Conservation (phyloP, 2,888 invertebrate species). For the Mesorhabditis belari region DNA sequence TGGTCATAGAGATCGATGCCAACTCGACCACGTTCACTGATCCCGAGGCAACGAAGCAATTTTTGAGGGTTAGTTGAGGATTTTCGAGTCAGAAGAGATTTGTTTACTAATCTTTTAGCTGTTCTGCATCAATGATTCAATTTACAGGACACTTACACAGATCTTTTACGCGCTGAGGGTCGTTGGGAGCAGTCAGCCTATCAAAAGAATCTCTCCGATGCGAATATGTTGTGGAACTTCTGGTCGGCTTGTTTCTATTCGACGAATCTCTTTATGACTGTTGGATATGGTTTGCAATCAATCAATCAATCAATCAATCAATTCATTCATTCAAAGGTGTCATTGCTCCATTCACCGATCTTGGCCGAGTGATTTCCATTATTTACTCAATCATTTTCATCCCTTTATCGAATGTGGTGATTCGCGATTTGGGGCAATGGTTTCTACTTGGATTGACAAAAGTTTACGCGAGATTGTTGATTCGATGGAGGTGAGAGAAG, state of each 20-base stretch:
- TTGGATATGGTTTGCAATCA: conserved; percentile 25
- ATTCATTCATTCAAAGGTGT: conserved; percentile 12
- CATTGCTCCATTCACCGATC: conserved; percentile 23
- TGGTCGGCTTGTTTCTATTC: conserved; percentile 28
- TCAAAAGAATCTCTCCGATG: conserved; percentile 22
- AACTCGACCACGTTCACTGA: too few relatives aligned
- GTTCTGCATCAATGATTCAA: not conserved
- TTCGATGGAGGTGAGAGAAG: conserved; percentile 15
- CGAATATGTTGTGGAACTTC: conserved; percentile 28
- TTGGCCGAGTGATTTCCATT: conserved; percentile 21
- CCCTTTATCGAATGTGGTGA: conserved; percentile 29
- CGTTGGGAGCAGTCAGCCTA: conserved; percentile 25
- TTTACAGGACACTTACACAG: conserved; percentile 28
- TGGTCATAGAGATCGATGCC: too few relatives aligned
- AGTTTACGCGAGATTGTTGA: conserved; percentile 24
- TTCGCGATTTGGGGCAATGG: conserved; percentile 33
- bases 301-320: not conserved
- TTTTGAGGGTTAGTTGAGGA: too few relatives aligned
- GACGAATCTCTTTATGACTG: conserved; percentile 33
- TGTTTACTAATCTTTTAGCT: too few relatives aligned
- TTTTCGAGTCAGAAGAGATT: too few relatives aligned
- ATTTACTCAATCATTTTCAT: conserved; percentile 28
- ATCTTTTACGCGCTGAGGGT: conserved; percentile 24
- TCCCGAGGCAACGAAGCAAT: too few relatives aligned
- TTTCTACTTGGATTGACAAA: conserved; percentile 28